Evolutionary conservation across 92 coral and sea anemone genomes (phyloP).

Genomic region (Zoanthus solanderi): DNA sequence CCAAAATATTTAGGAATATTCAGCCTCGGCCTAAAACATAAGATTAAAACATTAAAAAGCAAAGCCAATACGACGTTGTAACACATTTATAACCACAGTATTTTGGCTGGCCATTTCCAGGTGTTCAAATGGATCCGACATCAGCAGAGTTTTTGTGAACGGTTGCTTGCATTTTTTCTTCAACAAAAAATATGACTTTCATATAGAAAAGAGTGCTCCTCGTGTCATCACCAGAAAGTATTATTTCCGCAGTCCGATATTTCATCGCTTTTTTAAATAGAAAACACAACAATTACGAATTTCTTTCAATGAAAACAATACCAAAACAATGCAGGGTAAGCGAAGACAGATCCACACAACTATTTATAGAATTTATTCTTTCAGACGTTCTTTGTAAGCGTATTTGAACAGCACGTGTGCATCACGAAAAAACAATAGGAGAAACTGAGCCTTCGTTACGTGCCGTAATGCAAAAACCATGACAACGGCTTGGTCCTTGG

Average conservation of each 20-base stretch:
- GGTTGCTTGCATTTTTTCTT: too few species aligned
- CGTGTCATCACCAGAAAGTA: conserved; percentile 3
- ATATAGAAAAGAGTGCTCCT: neutral
- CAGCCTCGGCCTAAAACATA: neutral
- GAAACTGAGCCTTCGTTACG: neutral
- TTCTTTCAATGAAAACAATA: neutral
- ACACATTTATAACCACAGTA: too few species aligned
- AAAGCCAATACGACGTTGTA: too few species aligned
- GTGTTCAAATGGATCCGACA: too few species aligned
- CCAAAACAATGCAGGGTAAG: neutral
- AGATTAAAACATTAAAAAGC: too few species aligned
- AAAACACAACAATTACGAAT: neutral
- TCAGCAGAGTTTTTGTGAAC: too few species aligned
- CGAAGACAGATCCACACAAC: neutral
- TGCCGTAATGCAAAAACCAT: neutral
- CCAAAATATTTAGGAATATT: too few species aligned
- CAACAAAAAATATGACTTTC: neutral
- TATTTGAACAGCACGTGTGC: conserved; percentile 31
- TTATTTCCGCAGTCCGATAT: neutral
- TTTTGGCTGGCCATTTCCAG: too few species aligned
- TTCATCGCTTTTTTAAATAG: neutral
- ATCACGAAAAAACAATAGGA: neutral
- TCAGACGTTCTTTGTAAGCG: neutral
- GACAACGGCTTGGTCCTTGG: conserved; percentile 10
- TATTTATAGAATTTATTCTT: neutral